Evolutionary conservation across 2,113 vertebrate genomes (phyloP), one percentile per base, ranked within the genome.

Genomic region (Oncorhynchus tshawytscha): DNA sequence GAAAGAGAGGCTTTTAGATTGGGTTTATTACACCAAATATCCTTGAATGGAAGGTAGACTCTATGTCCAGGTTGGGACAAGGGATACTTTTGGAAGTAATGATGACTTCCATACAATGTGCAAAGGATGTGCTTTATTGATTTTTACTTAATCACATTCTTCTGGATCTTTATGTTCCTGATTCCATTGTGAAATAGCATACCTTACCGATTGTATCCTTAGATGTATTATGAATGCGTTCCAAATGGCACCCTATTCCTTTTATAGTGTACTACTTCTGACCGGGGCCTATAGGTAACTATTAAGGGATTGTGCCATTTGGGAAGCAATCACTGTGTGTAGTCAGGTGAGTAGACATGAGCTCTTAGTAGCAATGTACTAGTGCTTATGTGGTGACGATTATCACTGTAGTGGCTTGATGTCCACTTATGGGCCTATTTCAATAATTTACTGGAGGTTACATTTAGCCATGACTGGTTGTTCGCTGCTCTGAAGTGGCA

Each of bases 341-440:
- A 39, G 34, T 72, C 72, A 67, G 66, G 80, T 0, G 57, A 75
- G 69, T 49, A 80, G 67, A 76, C 80, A 75, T 73, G 75, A 25
- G 65, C 74, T 73, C 67, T 64, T 4, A 4, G 69, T 72, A 51
- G 65, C 71, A 71, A 82, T 64, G 49, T 70, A 16, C 72, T 74
- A 11, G 69, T 73, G 73, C 24, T 13, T 59, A 64, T 57, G 73
- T 81, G 83, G 75, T 71, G 75, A 75, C 64, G 70, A 78, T 83
- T 74, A 79, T 83, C 5, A 24, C 71, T 66, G 76, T 8, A 39
- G 75, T 81, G 80, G 49, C 73, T 85, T 39, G 73, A 73, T 67
- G 79, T 77, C 83, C 83, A 84, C 81, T 84, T 78, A 24, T 57
- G 75, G 13, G 71, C 76, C 73, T 67, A 76, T 81, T 83, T 81